Base-by-base conservation (phyloP, 1,140 invertebrate genomes). In the Drosophila orosa region DNA sequence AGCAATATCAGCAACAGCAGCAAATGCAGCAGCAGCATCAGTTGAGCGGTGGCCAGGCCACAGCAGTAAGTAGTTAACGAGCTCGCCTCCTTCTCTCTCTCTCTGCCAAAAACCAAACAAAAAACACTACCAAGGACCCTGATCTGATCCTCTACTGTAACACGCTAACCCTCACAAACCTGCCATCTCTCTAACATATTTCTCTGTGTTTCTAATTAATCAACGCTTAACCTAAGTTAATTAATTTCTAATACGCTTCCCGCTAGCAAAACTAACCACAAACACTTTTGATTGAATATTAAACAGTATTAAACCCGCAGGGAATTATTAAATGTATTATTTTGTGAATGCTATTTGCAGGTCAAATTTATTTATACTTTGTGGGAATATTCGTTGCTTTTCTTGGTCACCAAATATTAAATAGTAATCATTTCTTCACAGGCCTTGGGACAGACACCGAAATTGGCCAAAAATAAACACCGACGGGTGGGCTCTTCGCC, bases 401-500 rank as follows among this genome's bases (percentile, higher is more conserved):
- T 6, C 7, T 22, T n/a, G 15, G 7, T 22, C 13, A 7, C 2
- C 1, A 5, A 12, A 33, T 17, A 52, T 25, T 35, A 60, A 60
- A 17, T 27, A 4, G 19, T 35, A 9, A 9, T 25, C 1, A 12
- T 50, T 24, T 4, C 10, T 54, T 24, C 22, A 37, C 45, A 92
- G 91, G 90, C 60, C 17, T 56, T 92, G 52, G 91, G 91, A 13
- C 90, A 91, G 75, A 92, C 91, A 15, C 91, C 91, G 3, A 91
- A 90, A 44, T 17, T 91, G 52, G 91, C 60, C 44, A 77, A 92
- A 56, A 78, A 91, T 33, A 92, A 91, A 40, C 91, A 92, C 62
- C 75, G 91, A 60, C 90, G 91, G 15, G 91, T 91, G 17, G 91
- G 90, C 6, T 92, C 91, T 29, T 92, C 91, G 10, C 91, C 91